These are phyloP conservation scores for Mesorhabditis belari DNA, from an alignment of 2,888 invertebrate genomes.

Conservation along the genomic window DNA sequence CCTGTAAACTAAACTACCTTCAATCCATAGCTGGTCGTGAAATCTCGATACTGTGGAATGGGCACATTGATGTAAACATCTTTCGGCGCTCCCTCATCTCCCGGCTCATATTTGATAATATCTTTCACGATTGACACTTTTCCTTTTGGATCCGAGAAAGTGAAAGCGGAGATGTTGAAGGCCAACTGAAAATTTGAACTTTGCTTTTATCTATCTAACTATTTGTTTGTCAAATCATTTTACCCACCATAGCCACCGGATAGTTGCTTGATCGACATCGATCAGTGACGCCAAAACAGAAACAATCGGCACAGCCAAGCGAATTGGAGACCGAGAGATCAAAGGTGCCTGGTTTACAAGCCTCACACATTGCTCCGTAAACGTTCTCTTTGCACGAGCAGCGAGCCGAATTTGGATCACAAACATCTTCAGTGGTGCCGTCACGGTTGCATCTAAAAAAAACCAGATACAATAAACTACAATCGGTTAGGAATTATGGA, in stretches of 20 bases:
- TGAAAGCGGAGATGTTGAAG: slow-evolving; percentile 29
- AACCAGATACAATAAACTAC: no score
- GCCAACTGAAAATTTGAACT: slow-evolving; percentile 15
- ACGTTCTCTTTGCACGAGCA: slow-evolving; percentile 79
- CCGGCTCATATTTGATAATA: slow-evolving; percentile 29
- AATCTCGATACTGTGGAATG: slow-evolving; percentile 70
- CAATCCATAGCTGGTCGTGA: slow-evolving; percentile 57
- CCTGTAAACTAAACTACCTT: no score
- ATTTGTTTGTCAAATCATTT: slow-evolving; percentile 5
- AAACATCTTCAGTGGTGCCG: slow-evolving; percentile 72
- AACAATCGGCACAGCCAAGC: slow-evolving; percentile 88
- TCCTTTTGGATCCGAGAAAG: slow-evolving; percentile 33
- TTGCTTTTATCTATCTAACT: background rate
- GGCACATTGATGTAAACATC: slow-evolving; percentile 73
- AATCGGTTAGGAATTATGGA: no score
- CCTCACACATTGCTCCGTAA: slow-evolving; percentile 72
- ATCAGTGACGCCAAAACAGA: slow-evolving; percentile 88
- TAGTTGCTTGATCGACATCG: slow-evolving; percentile 72
- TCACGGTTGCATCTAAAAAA: slow-evolving; percentile 39
- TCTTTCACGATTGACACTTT: slow-evolving; percentile 30
- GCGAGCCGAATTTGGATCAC: slow-evolving; percentile 69
- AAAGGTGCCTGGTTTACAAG: slow-evolving; percentile 81
- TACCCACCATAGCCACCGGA: slow-evolving; percentile 35
- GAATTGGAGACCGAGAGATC: slow-evolving; percentile 76
- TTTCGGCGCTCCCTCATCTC: slow-evolving; percentile 16